Conservation (phyloP, 1,140 invertebrate species). For the Euura saliciscinereae region DNA sequence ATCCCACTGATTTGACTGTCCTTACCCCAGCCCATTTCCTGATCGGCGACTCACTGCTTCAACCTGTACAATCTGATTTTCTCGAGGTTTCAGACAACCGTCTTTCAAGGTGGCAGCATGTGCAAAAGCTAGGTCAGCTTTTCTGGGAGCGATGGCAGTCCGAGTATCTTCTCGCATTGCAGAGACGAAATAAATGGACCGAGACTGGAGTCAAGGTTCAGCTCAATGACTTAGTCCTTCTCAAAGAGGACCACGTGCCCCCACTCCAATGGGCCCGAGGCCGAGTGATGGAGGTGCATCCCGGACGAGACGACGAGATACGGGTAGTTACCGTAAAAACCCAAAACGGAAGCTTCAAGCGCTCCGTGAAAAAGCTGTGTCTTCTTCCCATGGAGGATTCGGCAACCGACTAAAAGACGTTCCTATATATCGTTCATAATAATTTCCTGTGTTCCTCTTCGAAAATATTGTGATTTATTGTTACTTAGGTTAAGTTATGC, state of each 20-base stretch:
- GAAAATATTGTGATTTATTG: too few relatives aligned
- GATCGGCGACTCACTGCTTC: conserved; percentile 17
- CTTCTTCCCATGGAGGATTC: too few relatives aligned
- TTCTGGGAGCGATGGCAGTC: conserved; percentile 36
- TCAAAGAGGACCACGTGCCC: conserved; percentile 18
- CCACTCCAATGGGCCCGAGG: conserved; percentile 16
- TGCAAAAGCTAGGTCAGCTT: conserved; percentile 27
- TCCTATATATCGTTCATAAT: too few relatives aligned
- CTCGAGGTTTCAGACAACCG: conserved; percentile 14
- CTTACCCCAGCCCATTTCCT: conserved; percentile 24
- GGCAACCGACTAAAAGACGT: too few relatives aligned
- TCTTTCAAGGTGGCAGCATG: conserved; percentile 32
- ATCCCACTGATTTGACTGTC: conserved; percentile 17
- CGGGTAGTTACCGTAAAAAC: conserved; percentile 18
- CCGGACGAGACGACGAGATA: conserved; percentile 13
- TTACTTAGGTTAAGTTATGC: too few relatives aligned
- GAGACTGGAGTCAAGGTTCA: conserved; percentile 4
- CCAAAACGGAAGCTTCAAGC: too few relatives aligned
- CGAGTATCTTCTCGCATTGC: conserved; percentile 33
- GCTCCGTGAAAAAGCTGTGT: too few relatives aligned
- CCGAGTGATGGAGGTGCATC: conserved; percentile 21
- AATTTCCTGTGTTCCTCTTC: too few relatives aligned
- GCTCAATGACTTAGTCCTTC: conserved; percentile 15
- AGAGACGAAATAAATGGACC: conserved; percentile 21
- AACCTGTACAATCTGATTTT: conserved; percentile 16